Conservation (phyloP, 2,797 vertebrate genomes). For the Tympanoctomys barrerae region DNA sequence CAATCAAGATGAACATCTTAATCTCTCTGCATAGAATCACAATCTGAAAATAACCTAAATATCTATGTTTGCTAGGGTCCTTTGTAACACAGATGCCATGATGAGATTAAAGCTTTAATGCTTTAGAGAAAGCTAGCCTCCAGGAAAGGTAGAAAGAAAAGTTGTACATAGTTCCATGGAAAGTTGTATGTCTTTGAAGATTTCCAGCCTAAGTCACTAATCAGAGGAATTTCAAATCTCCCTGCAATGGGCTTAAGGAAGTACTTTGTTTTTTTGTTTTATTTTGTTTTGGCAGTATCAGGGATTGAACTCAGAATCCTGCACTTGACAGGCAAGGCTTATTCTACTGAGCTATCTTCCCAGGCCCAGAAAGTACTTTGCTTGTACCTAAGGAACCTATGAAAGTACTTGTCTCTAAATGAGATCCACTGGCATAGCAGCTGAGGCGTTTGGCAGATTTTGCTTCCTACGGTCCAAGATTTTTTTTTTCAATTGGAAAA, state of each 20-base stretch:
- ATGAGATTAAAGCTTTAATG: background rate
- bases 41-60: background rate
- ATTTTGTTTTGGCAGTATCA: too few species aligned
- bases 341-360: too few species aligned
- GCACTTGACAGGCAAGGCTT: too few species aligned
- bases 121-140: background rate
- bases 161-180: background rate
- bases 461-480: background rate
- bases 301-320: too few species aligned
- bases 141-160: background rate
- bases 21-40: background rate
- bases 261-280: background rate
- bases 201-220: background rate
- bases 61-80: background rate
- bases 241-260: background rate
- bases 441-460: background rate
- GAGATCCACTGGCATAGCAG: background rate
- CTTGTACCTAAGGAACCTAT: background rate
- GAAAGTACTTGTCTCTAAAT: background rate
- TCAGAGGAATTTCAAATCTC: background rate
- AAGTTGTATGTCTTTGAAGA: background rate
- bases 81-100: background rate
- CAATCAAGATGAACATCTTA: background rate
- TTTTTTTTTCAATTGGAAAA: too few species aligned
- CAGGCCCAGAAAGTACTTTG: background rate